Evolutionary conservation across 2,888 invertebrate species (phyloP).

Genomic region (Cataglyphis altisquamis): DNA sequence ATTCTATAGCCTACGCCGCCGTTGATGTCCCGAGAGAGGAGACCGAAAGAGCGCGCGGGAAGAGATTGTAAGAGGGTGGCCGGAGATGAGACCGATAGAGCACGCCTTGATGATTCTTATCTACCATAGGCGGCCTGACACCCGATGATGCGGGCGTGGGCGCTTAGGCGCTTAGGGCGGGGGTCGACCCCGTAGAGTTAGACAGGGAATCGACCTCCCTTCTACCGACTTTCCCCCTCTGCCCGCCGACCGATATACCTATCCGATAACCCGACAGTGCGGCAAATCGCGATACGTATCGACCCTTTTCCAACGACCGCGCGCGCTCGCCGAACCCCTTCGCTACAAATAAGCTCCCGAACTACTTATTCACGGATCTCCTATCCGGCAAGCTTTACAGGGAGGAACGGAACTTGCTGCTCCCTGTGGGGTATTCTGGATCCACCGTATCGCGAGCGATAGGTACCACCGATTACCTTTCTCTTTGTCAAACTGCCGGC

Average conservation of each 20-base stretch:
- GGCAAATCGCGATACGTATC: slow-evolving; percentile 83
- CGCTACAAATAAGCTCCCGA: slow-evolving; percentile 74
- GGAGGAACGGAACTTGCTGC: slow-evolving; percentile 48
- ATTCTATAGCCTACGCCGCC: slow-evolving; percentile 56
- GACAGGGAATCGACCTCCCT: slow-evolving; percentile 52
- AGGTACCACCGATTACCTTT: slow-evolving; percentile 49
- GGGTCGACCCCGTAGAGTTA: slow-evolving; percentile 54
- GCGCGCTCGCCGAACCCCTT: slow-evolving; percentile 61
- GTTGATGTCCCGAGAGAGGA: slow-evolving; percentile 66
- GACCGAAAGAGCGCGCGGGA: slow-evolving; percentile 64
- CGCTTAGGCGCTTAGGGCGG: slow-evolving; percentile 69
- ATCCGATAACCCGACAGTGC: slow-evolving; percentile 78
- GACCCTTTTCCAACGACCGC: slow-evolving; percentile 77
- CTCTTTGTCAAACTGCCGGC: slow-evolving; percentile 46
- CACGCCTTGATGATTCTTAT: slow-evolving; percentile 84
- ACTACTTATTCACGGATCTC: slow-evolving; percentile 66
- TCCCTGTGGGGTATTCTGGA: slow-evolving; percentile 47
- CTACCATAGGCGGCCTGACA: slow-evolving; percentile 72
- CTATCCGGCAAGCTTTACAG: slow-evolving; percentile 57
- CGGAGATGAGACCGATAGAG: slow-evolving; percentile 83
- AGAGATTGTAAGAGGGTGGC: slow-evolving; percentile 79
- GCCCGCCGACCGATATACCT: slow-evolving; percentile 64
- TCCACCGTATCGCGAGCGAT: slow-evolving; percentile 55
- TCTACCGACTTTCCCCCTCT: slow-evolving; percentile 33
- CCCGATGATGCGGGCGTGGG: slow-evolving; percentile 70